Base-by-base conservation (phyloP, 2,888 invertebrate species). In the Stramonita haemastoma region DNA sequence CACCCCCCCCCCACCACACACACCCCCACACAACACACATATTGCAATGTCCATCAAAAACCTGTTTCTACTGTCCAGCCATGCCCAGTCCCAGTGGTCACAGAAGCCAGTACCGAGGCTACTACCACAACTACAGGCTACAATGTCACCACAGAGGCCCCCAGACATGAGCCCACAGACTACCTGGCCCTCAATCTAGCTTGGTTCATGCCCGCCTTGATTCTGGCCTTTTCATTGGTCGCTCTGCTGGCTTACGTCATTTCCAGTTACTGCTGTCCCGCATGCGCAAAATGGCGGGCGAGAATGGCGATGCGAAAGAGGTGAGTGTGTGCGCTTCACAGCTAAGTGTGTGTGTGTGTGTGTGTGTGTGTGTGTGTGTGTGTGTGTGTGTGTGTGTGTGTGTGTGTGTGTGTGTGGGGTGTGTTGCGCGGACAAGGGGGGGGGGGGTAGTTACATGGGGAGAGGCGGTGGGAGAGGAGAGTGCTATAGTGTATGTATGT, bases 191-290 rank as follows among this genome's bases (percentile, higher is more conserved):
- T 13, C 70, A 88, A 84, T n/a, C 36, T 84, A 11, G 70, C 56
- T n/a, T 88, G 88, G 88, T 36, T 88, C 66, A 60, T 88, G 13
- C 84, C 84, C 22, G 88, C 88, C 66, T 46, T 84, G 19, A n/a
- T 88, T 4, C 84, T 88, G 66, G 88, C 83, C 46, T 6, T 70
- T n/a, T n/a, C 57, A 17, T 17, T 88, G 34, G 81, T 60, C 34
- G 17, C n/a, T 26, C 56, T 83, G 22, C 70, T 88, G 11, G n/a
- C 36, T 19, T 88, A 70, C 84, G 15, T 88, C 70, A 81, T 88
- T 29, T 88, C 66, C 81, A 11, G 70, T 4, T 34, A 70, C n/a
- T 88, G 88, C 70, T 32, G 17, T 26, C 66, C 66, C 32, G 84
- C 88, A 13, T 88, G 88, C 46, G 36, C 83, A 26, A 84, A 26